Base-by-base conservation (phyloP, 2,797 vertebrate species). In the Rhinatrema bivittatum region DNA sequence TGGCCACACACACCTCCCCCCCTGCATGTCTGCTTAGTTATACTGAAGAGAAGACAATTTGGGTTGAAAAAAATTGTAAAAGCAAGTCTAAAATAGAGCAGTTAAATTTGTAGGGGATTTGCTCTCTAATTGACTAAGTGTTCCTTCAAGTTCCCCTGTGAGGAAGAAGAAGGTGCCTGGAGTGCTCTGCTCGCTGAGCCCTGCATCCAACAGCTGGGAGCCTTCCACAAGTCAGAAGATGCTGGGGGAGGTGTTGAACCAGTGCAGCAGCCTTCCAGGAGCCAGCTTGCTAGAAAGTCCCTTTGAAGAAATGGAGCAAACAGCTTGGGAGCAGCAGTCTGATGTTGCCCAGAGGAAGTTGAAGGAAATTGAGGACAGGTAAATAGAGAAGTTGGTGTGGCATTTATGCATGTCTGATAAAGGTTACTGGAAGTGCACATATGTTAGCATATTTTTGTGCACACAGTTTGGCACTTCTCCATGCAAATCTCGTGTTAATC, bases 351-450 rank as follows among this genome's bases (percentile, higher is more conserved):
- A 73, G 35, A 74, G 76, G 54, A 75, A 56, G 46, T 76, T 84
- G 50, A 81, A 72, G 57, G 81, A 84, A 46, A 80, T 81, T 51
- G 81, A 84, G 53, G 79, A 78, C 70, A 80, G 81, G 81, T 84
- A 62, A 64, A 65, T 55, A 31, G 47, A 64, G 56, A 37, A 37
- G 38, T 64, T 27, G 26, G 62, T n/a, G n/a, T n/a, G n/a, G n/a
- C n/a, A n/a, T n/a, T n/a, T n/a, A n/a, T n/a, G n/a, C n/a, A n/a
- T n/a, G n/a, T n/a, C n/a, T n/a, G n/a, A n/a, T n/a, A n/a, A n/a
- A n/a, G n/a, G n/a, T n/a, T n/a, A n/a, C n/a, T n/a, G n/a, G n/a
- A n/a, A n/a, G n/a, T n/a, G n/a, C n/a, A n/a, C n/a, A n/a, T n/a
- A n/a, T n/a, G n/a, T n/a, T n/a, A n/a, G n/a, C n/a, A n/a, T n/a